phyloP scores from a whole-genome alignment of 2,797 vertebrate genomes.

The Carapus acus region DNA sequence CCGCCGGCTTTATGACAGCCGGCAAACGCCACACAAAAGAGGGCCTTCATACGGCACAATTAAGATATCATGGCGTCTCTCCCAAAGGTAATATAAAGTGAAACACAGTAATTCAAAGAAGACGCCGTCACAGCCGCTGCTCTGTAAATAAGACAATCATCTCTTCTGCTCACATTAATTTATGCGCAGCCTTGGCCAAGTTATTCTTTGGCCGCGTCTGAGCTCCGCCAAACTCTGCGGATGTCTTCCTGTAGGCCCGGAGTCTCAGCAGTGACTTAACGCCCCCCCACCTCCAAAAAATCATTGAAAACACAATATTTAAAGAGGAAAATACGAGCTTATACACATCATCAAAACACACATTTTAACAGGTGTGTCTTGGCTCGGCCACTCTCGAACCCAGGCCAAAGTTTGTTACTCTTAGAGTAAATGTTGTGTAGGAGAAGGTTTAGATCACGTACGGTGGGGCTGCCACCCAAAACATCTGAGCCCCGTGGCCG shows the following conservation, averaged over 20 bases:
- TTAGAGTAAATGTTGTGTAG: conserved; percentile 44
- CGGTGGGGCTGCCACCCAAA: conserved; percentile 43
- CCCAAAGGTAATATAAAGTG: conserved; percentile 17
- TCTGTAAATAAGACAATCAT: conserved; percentile 20
- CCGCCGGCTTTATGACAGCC: conserved; percentile 18
- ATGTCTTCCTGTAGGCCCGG: conserved; percentile 24
- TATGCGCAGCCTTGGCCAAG: conserved; percentile 12
- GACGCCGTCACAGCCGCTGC: conserved; percentile 5
- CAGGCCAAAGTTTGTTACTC: conserved; percentile 50
- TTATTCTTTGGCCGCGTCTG: conserved; percentile 34
- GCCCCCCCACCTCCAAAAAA: conserved; percentile 62
- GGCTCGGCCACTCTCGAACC: conserved; percentile 51
- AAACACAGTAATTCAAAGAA: conserved; percentile 26
- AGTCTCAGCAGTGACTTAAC: conserved; percentile 50
- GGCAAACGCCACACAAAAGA: conserved; percentile 9
- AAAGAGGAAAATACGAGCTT: conserved; percentile 62
- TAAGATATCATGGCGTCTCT: conserved; percentile 5
- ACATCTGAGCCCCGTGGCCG: conserved; percentile 45
- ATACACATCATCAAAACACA: conserved; percentile 67
- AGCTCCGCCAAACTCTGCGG: conserved; percentile 30
- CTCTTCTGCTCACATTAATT: conserved; percentile 17
- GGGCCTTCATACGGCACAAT: background rate
- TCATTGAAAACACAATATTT: conserved; percentile 59
- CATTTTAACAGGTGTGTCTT: conserved; percentile 65
- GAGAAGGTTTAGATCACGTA: conserved; percentile 38